These are phyloP conservation scores for Lochmaea capreae DNA, from an alignment of 2,888 invertebrate genomes.

Conservation along the genomic window DNA sequence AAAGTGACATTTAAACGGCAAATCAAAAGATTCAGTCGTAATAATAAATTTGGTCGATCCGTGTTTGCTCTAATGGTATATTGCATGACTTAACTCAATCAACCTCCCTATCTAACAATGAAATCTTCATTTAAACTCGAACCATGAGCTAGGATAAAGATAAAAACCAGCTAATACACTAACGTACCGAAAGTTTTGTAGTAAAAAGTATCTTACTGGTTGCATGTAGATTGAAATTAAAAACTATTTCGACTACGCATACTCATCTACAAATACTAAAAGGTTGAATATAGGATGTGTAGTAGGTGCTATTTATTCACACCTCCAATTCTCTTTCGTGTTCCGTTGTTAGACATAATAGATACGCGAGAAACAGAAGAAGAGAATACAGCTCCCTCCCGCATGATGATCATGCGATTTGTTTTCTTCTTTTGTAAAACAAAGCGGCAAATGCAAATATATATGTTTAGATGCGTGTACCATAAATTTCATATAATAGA, in stretches of 20 bases:
- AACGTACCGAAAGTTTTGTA: neutral
- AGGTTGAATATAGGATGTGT: no score
- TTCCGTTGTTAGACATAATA: slow-evolving; percentile 13
- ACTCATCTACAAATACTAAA: no score
- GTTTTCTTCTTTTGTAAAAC: slow-evolving; percentile 35
- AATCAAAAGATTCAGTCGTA: slow-evolving; percentile 17
- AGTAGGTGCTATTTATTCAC: no score
- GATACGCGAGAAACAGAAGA: slow-evolving; percentile 13
- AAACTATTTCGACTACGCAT: neutral
- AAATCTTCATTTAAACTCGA: slow-evolving; percentile 26
- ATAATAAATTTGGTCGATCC: slow-evolving; percentile 22
- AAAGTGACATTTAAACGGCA: neutral
- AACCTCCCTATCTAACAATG: slow-evolving; percentile 30
- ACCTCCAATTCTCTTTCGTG: neutral
- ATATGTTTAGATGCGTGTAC: slow-evolving; percentile 41
- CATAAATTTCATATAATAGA: slow-evolving; percentile 39
- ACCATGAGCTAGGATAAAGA: slow-evolving; percentile 5
- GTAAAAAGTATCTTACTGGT: neutral
- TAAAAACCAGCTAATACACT: slow-evolving; percentile 8
- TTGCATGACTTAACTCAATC: slow-evolving; percentile 32
- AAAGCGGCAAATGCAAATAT: slow-evolving; percentile 42
- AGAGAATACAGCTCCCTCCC: slow-evolving; percentile 17
- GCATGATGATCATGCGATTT: slow-evolving; percentile 31
- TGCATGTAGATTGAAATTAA: neutral
- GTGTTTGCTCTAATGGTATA: slow-evolving; percentile 29